phyloP scores from a whole-genome alignment of 2,113 vertebrate species.

The Smithornis capensis region DNA sequence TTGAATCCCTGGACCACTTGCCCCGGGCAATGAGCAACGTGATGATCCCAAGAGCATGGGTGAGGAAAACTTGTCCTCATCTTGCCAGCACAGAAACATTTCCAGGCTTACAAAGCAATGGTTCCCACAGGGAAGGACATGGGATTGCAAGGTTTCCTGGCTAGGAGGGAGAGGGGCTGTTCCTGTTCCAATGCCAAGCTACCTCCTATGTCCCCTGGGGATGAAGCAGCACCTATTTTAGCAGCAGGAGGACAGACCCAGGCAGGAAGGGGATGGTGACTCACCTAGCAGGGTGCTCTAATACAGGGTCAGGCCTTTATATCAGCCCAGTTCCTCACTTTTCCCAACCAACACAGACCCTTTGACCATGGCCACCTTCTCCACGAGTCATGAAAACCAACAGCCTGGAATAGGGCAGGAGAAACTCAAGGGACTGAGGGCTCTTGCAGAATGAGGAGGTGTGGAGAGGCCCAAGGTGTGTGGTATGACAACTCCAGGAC shows the following conservation, averaged over 20 bases:
- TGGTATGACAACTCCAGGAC: not conserved
- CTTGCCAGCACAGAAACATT: not conserved
- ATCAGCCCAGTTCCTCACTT: not conserved
- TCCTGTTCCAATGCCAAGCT: not conserved
- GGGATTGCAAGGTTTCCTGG: rapidly evolving
- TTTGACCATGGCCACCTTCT: not conserved
- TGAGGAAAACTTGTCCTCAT: not conserved
- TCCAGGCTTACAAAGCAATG: not conserved
- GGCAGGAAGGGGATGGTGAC: not conserved
- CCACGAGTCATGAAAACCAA: not conserved
- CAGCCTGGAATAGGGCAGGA: not conserved
- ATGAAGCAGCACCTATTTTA: not conserved
- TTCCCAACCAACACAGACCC: not conserved
- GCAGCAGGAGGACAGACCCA: not conserved
- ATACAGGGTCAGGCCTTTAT: not conserved
- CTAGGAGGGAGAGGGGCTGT: not conserved
- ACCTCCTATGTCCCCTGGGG: not conserved
- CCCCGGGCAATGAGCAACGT: not conserved
- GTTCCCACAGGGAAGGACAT: not conserved
- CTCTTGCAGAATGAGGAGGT: not conserved
- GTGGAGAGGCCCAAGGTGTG: not conserved
- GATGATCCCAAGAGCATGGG: not conserved
- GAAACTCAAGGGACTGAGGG: not conserved
- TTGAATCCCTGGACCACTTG: not conserved
- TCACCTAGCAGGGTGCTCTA: not conserved